These are phyloP conservation scores for Hoplostethus atlanticus DNA, from an alignment of 2,797 vertebrate genomes.

Conservation along the genomic window DNA sequence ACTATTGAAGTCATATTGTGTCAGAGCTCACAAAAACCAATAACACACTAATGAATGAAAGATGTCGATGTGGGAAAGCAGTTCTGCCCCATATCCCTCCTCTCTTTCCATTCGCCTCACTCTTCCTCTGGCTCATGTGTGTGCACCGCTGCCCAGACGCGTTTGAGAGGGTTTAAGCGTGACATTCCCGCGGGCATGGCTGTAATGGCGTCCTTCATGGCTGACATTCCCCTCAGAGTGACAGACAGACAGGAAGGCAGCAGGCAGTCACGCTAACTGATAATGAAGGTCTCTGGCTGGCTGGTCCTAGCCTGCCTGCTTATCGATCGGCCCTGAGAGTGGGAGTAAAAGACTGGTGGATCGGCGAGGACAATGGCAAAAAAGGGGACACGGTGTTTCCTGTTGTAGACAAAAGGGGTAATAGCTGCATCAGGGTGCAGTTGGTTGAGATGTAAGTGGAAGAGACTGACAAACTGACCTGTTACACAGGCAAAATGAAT, in stretches of 20 bases:
- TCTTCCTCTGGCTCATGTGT: conserved; percentile 20
- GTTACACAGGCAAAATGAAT: too few species aligned
- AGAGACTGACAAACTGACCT: neutral
- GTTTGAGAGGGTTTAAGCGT: conserved; percentile 34
- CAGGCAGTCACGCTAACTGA: conserved; percentile 46
- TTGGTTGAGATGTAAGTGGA: conserved; percentile 10
- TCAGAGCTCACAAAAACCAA: conserved; percentile 13
- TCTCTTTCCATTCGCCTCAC: conserved; percentile 2
- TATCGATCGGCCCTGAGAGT: conserved; percentile 50
- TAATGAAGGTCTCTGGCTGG: conserved; percentile 49
- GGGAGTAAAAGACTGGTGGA: conserved; percentile 23
- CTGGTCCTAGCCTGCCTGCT: conserved; percentile 13
- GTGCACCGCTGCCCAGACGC: conserved; percentile 1
- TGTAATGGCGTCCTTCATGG: conserved; percentile 69
- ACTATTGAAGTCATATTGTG: conserved; percentile 28
- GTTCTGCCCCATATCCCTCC: neutral
- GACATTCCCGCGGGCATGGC: conserved; percentile 47
- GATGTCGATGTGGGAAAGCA: neutral
- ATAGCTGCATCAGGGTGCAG: conserved; percentile 2
- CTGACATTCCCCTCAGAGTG: conserved; percentile 57
- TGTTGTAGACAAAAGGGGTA: neutral
- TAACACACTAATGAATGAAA: conserved; percentile 20
- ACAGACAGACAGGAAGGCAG: conserved; percentile 21
- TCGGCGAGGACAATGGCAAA: neutral
- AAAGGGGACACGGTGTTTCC: conserved; percentile 2